Conservation (phyloP, 2,888 invertebrate genomes). For the Drosophila gaucha region DNA sequence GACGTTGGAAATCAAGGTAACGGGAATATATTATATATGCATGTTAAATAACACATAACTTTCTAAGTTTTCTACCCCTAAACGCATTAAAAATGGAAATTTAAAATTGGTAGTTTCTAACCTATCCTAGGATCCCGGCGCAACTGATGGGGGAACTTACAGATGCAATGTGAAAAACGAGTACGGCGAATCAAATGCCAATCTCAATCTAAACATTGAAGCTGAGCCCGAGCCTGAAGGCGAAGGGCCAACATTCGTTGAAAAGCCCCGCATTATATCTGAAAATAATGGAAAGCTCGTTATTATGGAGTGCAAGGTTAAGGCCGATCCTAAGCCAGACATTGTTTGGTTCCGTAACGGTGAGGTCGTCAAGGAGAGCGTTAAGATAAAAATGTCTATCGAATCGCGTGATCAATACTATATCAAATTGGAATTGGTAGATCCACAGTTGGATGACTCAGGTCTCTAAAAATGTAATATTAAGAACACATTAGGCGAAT, state of each 20-base stretch:
- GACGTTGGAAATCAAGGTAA: constrained; percentile 90
- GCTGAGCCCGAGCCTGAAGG: constrained; percentile 97
- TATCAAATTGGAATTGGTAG: constrained; percentile 93
- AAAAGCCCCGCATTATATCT: constrained; percentile 94
- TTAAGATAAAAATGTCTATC: constrained; percentile 91
- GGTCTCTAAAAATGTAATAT: constrained; percentile 99
- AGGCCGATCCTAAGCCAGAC: constrained; percentile 92
- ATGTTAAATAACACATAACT: too few relatives aligned
- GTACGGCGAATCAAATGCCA: constrained; percentile 98
- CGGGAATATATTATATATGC: neutral
- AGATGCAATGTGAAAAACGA: constrained; percentile 98
- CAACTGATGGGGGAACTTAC: constrained; percentile 93
- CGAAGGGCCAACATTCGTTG: constrained; percentile 96
- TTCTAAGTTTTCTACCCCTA: too few relatives aligned
- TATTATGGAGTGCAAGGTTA: constrained; percentile 94
- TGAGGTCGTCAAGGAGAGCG: constrained; percentile 91
- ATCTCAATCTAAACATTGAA: constrained; percentile 98
- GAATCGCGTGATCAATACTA: constrained; percentile 93
- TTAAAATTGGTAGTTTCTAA: too few relatives aligned
- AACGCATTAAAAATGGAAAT: too few relatives aligned
- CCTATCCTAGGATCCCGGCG: constrained; percentile 91
- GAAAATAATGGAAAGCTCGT: constrained; percentile 93
- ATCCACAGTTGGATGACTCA: constrained; percentile 97
- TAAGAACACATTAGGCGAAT: constrained; percentile 97
- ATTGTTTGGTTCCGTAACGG: constrained; percentile 94